Percentiles rank a stretch among this genome's conserved stretches.
Evolutionary conservation across 2,888 invertebrate species (phyloP).

Genomic region (Alviniconcha strummeri): DNA sequence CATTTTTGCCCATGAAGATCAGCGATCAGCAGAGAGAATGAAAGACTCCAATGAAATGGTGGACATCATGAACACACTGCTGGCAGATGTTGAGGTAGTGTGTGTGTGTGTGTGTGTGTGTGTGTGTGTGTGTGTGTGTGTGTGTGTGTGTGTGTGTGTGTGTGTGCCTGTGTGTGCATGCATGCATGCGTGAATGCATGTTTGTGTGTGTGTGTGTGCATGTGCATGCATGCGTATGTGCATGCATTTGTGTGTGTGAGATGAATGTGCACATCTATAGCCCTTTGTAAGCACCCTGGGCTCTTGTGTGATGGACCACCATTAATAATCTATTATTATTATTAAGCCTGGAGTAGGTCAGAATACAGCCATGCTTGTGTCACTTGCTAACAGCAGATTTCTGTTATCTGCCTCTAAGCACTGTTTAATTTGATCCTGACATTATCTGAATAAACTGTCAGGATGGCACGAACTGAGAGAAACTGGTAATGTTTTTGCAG

Average conservation of each 20-base stretch:
- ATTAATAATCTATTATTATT: no score
- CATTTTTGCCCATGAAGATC: slow-evolving; percentile 11
- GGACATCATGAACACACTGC: slow-evolving; percentile 19
- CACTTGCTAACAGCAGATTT: no score
- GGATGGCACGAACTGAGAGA: no score
- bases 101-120: not conserved
- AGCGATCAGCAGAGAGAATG: slow-evolving; percentile 18
- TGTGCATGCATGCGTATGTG: not conserved
- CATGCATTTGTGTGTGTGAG: not conserved
- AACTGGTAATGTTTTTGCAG: no score
- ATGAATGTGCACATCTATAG: no score
- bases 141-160: not conserved
- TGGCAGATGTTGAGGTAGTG: slow-evolving; percentile 12
- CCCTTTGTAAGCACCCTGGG: no score
- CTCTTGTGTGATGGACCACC: no score
- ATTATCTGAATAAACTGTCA: no score
- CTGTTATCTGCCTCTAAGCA: no score
- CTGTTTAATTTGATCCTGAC: no score
- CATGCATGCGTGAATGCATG: not conserved
- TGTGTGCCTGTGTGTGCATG: not conserved
- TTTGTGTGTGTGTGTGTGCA: not conserved
- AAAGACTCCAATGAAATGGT: slow-evolving; percentile 30
- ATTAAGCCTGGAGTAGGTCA: no score
- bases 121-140: not conserved
- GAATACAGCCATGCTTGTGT: no score